These are phyloP conservation scores for Sula dactylatra DNA, from an alignment of 2,113 vertebrate species.

Conservation along the genomic window DNA sequence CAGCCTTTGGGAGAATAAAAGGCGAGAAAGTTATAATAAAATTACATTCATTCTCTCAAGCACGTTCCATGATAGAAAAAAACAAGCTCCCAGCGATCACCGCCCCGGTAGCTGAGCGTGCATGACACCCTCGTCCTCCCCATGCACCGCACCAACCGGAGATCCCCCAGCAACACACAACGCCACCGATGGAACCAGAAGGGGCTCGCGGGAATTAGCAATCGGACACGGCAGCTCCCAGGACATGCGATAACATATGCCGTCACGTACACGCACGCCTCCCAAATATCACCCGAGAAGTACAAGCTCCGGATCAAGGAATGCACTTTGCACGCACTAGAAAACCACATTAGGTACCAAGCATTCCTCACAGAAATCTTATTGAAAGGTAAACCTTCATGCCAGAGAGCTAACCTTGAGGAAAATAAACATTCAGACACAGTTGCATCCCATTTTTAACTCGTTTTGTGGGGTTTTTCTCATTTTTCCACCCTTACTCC, in stretches of 20 bases:
- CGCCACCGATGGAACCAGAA: neutral
- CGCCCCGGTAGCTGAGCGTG: neutral
- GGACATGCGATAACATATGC: fast-evolving
- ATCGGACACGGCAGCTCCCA: neutral
- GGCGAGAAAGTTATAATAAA: neutral
- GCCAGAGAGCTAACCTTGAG: neutral
- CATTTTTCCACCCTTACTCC: neutral
- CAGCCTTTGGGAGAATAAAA: neutral
- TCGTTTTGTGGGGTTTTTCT: fast-evolving
- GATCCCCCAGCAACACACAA: neutral
- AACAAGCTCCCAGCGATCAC: fast-evolving
- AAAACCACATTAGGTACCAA: fast-evolving
- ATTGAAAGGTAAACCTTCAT: neutral
- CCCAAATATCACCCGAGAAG: neutral
- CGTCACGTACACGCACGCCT: fast-evolving
- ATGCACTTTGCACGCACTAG: neutral
- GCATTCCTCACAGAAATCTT: neutral
- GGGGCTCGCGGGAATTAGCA: neutral
- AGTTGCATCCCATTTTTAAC: neutral
- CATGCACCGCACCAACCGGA: neutral
- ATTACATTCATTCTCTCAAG: neutral
- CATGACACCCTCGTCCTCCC: neutral
- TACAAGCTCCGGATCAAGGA: neutral
- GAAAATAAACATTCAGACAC: neutral
- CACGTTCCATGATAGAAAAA: fast-evolving